Evolutionary conservation across 2,888 invertebrate genomes (phyloP).

Genomic region (Cetonia aurata): DNA sequence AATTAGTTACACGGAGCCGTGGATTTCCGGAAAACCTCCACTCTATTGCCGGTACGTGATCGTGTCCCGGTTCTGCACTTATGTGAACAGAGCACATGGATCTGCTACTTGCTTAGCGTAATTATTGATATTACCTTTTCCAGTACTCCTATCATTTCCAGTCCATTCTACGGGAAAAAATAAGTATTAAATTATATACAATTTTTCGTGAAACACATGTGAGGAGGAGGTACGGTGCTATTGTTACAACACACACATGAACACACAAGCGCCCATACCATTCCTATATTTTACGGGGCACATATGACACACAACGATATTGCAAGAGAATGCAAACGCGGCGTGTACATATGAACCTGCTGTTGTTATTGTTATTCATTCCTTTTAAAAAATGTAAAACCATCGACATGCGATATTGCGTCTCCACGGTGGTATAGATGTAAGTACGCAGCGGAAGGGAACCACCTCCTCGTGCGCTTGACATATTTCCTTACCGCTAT

Average conservation of each 20-base stretch:
- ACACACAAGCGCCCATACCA: constrained; percentile 8
- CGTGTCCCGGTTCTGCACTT: constrained; percentile 57
- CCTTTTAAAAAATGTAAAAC: constrained; percentile 39
- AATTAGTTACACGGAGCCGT: constrained; percentile 51
- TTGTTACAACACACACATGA: constrained; percentile 49
- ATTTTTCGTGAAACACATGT: constrained; percentile 66
- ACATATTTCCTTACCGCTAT: constrained; percentile 30
- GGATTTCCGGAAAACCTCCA: constrained; percentile 56
- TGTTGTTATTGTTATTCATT: constrained; percentile 18
- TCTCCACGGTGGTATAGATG: background rate
- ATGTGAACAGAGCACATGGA: constrained; percentile 66
- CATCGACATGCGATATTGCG: constrained; percentile 41
- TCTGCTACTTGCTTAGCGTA: constrained; percentile 65
- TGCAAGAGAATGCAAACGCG: constrained; percentile 5
- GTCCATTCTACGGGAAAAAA: constrained; percentile 67
- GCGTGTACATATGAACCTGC: constrained; percentile 32
- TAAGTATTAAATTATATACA: constrained; percentile 66
- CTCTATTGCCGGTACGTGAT: constrained; percentile 55
- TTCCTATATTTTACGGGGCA: constrained; percentile 6
- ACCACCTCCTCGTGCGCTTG: constrained; percentile 34
- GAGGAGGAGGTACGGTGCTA: constrained; percentile 53
- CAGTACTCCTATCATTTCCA: constrained; percentile 66
- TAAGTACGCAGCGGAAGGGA: constrained; percentile 24
- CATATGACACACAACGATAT: constrained; percentile 12
- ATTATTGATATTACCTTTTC: constrained; percentile 66